Conservation (phyloP, 2,888 invertebrate genomes). For the Xestoiulus laeticollis region DNA sequence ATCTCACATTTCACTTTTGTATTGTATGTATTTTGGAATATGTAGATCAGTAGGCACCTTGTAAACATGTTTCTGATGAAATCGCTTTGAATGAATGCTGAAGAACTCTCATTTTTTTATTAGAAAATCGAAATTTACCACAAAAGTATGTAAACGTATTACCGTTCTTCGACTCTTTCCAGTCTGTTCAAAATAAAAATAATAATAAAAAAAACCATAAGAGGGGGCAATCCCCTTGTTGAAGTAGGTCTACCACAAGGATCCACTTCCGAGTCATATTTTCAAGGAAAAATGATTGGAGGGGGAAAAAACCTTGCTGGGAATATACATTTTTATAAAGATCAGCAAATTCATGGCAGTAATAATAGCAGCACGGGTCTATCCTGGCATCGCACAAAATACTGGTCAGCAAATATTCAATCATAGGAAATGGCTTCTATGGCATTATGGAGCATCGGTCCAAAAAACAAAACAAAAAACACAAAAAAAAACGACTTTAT, state of each 20-base stretch:
- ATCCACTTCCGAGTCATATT: conserved; percentile 39
- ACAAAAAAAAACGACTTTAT: not conserved
- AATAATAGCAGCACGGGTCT: conserved; percentile 22
- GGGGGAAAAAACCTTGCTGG: conserved; percentile 34
- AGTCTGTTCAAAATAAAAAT: conserved; percentile 39
- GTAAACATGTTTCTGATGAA: not conserved
- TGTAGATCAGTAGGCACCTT: not conserved
- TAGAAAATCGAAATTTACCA: conserved; percentile 11
- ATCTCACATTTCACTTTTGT: too few species aligned
- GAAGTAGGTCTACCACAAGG: conserved; percentile 39
- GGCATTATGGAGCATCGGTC: not conserved
- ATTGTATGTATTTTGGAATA: not conserved
- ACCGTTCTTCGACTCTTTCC: not conserved
- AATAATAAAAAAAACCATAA: conserved; percentile 5
- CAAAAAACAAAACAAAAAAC: not conserved
- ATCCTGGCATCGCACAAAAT: conserved; percentile 37
- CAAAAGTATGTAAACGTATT: conserved; percentile 4
- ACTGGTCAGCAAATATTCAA: conserved; percentile 35
- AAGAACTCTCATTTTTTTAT: not conserved
- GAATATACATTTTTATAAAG: conserved; percentile 31
- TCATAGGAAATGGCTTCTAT: not conserved
- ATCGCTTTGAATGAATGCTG: not conserved
- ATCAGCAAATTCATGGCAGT: conserved; percentile 43
- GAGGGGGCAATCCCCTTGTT: conserved; percentile 35
- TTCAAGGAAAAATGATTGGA: conserved; percentile 30